Base-by-base conservation (phyloP, 2,888 invertebrate genomes). In the Dynastes tityus region DNA sequence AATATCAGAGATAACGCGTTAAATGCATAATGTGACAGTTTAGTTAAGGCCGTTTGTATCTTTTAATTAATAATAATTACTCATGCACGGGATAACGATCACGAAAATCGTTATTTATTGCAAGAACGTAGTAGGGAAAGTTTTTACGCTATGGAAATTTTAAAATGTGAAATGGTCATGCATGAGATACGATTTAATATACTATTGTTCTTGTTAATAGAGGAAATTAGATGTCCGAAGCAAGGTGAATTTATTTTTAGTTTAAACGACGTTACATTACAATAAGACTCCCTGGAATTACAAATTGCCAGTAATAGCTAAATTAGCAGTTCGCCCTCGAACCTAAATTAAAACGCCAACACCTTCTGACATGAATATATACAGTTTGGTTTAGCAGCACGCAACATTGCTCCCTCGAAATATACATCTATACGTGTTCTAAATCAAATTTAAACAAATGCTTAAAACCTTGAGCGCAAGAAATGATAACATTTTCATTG, bases 21-120 rank as follows among this genome's bases (percentile, higher is more conserved):
- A 1, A 32, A 64, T 5, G 64, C 16, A 70, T 70, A 70, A 70
- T 70, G 51, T 55, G 70, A 70, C 70, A 70, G 70, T 53, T 70
- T 70, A 70, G 55, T 70, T 70, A 70, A 32, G 29, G 53, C n/a
- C 70, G 53, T 53, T 70, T 51, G 53, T 53, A 70, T 53, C 32
- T 70, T 70, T 70, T 70, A 70, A 70, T 70, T 70, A 70, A 51
- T 70, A 70, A 70, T 70, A 70, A 53, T 70, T 70, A 70, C 70
- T 70, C 70, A 70, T 70, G 32, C 32, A 32, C 6, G 53, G 27
- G 70, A 70, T 70, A 70, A 16, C 9, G 65, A 67, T 67, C 65
- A 45, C 16, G 8, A 16, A 67, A 67, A 67, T 45, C 22, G 37
- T 67, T 40, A 67, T 67, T 40, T 45, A 16, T 67, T 58, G 22